Percentiles rank a stretch among this genome's conserved stretches.
Evolutionary conservation across 2,888 invertebrate species (phyloP).

Genomic region (Creontiades dilutus): DNA sequence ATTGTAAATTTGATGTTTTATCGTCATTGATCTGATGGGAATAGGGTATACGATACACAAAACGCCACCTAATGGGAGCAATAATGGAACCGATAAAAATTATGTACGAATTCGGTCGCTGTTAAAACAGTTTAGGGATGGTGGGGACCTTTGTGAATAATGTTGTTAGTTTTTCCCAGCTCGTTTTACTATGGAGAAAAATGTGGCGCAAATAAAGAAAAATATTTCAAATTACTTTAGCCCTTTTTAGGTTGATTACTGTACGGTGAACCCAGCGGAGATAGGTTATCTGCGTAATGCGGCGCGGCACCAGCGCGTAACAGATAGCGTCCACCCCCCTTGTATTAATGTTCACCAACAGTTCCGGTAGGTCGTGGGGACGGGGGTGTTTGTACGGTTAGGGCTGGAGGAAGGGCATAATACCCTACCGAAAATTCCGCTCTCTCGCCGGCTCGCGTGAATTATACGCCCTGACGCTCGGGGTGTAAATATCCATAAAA

Average conservation of each 20-base stretch:
- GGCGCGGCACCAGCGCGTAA: conserved; percentile 31
- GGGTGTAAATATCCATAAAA: conserved; percentile 45
- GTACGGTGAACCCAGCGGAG: conserved; percentile 1
- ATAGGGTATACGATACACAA: too few species aligned
- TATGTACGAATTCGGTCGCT: too few species aligned
- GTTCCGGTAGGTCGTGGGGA: not conserved
- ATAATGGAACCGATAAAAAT: too few species aligned
- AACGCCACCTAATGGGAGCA: too few species aligned
- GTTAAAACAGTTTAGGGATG: too few species aligned
- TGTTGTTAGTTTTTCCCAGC: not conserved
- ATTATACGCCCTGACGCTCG: conserved; percentile 43
- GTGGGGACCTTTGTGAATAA: not conserved
- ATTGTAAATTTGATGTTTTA: too few species aligned
- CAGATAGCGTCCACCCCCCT: conserved; percentile 42
- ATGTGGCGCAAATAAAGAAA: conserved; percentile 15
- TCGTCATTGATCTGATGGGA: too few species aligned
- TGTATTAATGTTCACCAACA: conserved; percentile 19
- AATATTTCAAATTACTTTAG: conserved; percentile 45
- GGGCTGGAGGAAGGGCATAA: not conserved
- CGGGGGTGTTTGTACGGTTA: not conserved
- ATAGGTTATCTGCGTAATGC: conserved; percentile 32
- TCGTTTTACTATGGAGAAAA: not conserved
- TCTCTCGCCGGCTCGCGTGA: conserved; percentile 28
- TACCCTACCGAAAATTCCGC: conserved; percentile 50
- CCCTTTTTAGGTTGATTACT: conserved; percentile 46